Evolutionary conservation across 1,140 invertebrate genomes (phyloP).

Genomic region (Orchesella cincta): DNA sequence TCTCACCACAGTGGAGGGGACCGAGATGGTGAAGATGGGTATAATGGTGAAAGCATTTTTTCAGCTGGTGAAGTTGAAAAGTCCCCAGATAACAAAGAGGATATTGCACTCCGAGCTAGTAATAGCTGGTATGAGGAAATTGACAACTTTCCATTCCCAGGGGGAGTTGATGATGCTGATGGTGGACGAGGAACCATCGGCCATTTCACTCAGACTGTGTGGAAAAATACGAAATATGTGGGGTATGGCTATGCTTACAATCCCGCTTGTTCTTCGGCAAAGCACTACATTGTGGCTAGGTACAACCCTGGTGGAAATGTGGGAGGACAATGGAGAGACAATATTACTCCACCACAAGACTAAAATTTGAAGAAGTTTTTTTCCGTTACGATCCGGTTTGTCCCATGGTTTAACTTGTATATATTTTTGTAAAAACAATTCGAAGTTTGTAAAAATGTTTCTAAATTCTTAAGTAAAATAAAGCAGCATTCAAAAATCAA

Average conservation of each 20-base stretch:
- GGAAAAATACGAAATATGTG: background rate
- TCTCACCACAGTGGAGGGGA: no score
- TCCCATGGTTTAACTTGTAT: no score
- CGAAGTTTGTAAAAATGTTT: no score
- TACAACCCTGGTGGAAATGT: constrained; percentile 13
- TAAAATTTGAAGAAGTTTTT: no score
- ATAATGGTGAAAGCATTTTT: background rate
- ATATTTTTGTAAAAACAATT: no score
- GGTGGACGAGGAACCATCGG: background rate
- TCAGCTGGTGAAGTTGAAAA: background rate
- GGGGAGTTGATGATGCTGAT: background rate
- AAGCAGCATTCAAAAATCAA: no score
- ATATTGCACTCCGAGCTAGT: background rate
- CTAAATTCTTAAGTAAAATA: no score
- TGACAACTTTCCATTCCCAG: background rate
- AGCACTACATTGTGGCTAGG: background rate
- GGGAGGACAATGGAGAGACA: background rate
- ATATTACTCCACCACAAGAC: background rate
- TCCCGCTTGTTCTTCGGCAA: background rate
- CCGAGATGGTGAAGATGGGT: background rate
- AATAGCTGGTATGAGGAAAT: constrained; percentile 18
- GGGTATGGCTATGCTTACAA: background rate
- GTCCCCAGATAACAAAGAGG: background rate
- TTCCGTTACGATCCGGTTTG: no score
- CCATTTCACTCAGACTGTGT: constrained; percentile 20